phyloP scores from a whole-genome alignment of 2,888 invertebrate species.

The Agriopis aurantiaria region DNA sequence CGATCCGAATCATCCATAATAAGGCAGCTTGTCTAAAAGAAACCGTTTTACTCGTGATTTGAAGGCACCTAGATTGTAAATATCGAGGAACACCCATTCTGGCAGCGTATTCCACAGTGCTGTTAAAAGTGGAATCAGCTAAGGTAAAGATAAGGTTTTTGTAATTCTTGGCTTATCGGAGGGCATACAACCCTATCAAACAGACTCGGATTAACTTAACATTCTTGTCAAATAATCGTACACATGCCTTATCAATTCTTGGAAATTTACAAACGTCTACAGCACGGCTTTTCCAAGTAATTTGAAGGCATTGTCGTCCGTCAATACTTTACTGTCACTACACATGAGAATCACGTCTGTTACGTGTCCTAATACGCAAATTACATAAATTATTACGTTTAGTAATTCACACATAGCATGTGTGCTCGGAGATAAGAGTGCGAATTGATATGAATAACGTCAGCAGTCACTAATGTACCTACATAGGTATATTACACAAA shows the following conservation, averaged over 20 bases:
- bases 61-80: too few relatives aligned
- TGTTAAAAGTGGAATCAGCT: too few relatives aligned
- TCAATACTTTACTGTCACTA: slow-evolving; percentile 43
- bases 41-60: too few relatives aligned
- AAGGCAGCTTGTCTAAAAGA: too few relatives aligned
- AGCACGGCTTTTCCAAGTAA: slow-evolving; percentile 46
- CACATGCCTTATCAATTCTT: slow-evolving; percentile 23
- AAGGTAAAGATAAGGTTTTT: neutral
- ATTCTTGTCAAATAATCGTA: neutral
- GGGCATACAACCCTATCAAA: neutral
- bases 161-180: neutral
- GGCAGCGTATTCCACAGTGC: too few relatives aligned
- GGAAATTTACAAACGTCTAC: slow-evolving; percentile 40
- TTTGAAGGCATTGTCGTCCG: slow-evolving; percentile 37
- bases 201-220: neutral
- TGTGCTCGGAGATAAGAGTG: slow-evolving; percentile 51
- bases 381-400: slow-evolving; percentile 51
- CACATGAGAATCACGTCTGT: slow-evolving; percentile 55
- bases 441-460: slow-evolving; percentile 52
- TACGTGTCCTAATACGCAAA: slow-evolving; percentile 45
- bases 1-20: too few relatives aligned
- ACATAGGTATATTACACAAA: too few relatives aligned
- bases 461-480: slow-evolving; percentile 28
- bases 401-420: slow-evolving; percentile 51
- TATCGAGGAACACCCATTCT: too few relatives aligned